Base-by-base conservation (phyloP, 92 coral and sea anemone species). In the Parazoanthus swiftii region DNA sequence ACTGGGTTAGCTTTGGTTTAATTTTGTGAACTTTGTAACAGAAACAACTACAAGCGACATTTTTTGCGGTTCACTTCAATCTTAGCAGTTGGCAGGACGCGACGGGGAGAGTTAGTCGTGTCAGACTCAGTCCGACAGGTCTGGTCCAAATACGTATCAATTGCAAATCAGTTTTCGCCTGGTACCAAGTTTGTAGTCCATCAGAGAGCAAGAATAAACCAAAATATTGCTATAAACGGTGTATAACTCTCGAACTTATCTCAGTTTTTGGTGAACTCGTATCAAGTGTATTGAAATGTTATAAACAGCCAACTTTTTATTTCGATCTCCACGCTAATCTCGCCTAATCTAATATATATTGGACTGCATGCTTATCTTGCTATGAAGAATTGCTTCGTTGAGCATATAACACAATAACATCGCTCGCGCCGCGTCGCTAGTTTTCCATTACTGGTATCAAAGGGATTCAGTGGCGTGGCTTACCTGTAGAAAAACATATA, bases 401-500 rank as follows among this genome's bases (percentile, higher is more conserved):
- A 20, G 48, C 48, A 56, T 29, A 58, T 18, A 35, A 8, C 37
- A 56, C 46, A 35, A 80, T 18, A 80, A 33, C 6, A 56, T 1
- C 71, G 36, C 46, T 16, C 23, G 14, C 73, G 68, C 20, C 39
- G 14, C 73, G 68, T 56, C 10, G 48, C 44, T 11, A 36, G 14
- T 58, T 54, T 80, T 1, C 8, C 37, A 54, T 29, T 58, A 54
- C 85, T 15, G n/a, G 50, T 54, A 79, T n/a, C 33, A 33, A 36
- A 37, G 73, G 5, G 29, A 46, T 79, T 15, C 2, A 80, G 50
- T 80, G n/a, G 70, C 2, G 23, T 15, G 42, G 4, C 87, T 84
- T 84, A 84, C 87, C 87, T 71, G 87, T 84, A 84, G 5, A 84
- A 71, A n/a, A 48, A 95, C 93, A 91, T 95, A 88, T 94, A 95